phyloP scores from a whole-genome alignment of 2,888 invertebrate species.

The Andricus quercusramuli region DNA sequence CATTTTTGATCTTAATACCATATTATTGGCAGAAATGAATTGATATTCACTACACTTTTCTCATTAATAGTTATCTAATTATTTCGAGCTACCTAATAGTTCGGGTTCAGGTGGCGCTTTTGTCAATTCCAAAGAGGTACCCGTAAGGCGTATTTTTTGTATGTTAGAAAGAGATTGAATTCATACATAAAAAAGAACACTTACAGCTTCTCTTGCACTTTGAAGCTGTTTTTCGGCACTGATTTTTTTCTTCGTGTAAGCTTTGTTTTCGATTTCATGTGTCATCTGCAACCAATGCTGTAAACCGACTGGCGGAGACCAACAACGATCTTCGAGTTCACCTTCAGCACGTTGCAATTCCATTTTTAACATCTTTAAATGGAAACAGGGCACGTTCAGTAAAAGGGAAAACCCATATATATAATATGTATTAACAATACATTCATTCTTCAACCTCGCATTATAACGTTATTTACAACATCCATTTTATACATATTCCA shows the following conservation, averaged over 20 bases:
- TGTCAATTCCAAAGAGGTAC: too few relatives aligned
- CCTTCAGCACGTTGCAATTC: slow-evolving; percentile 93
- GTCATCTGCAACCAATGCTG: slow-evolving; percentile 98
- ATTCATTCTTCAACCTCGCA: neutral
- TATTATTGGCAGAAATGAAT: too few relatives aligned
- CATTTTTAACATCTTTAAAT: slow-evolving; percentile 85
- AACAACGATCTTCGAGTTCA: slow-evolving; percentile 93
- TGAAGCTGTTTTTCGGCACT: slow-evolving; percentile 91
- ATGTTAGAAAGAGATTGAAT: slow-evolving; percentile 37
- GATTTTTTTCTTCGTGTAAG: slow-evolving; percentile 91
- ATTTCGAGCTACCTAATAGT: too few relatives aligned
- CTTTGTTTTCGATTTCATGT: slow-evolving; percentile 95
- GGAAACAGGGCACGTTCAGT: slow-evolving; percentile 36
- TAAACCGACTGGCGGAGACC: slow-evolving; percentile 92
- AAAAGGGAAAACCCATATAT: slow-evolving; percentile 7
- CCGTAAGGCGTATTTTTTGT: neutral
- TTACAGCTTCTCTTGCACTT: slow-evolving; percentile 93
- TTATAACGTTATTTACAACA: slow-evolving; percentile 5
- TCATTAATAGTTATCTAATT: too few relatives aligned
- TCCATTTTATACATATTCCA: neutral
- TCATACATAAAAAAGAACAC: slow-evolving; percentile 66
- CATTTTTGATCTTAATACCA: too few relatives aligned
- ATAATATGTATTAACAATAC: neutral
- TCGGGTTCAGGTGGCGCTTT: too few relatives aligned
- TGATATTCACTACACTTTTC: too few relatives aligned